A percentile compares a stretch with the other conserved stretches of the same genome.
Evolutionary conservation across 2,113 vertebrate species (phyloP).

Genomic region (Orientallactaga bullata): DNA sequence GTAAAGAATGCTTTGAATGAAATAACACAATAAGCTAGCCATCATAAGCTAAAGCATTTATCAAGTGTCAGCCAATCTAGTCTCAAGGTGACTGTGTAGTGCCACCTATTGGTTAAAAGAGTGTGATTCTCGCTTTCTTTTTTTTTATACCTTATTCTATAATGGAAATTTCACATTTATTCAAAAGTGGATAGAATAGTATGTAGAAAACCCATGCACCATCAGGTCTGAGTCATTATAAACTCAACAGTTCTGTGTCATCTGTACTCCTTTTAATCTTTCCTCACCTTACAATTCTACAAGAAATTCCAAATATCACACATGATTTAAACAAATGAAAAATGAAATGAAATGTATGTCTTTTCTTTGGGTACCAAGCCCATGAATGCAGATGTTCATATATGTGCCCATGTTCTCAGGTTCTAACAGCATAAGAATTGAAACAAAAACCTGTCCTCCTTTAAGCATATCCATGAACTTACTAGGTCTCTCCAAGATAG

Average conservation of each 20-base stretch:
- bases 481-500: not conserved
- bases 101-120: slow-evolving; percentile 75
- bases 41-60: not conserved
- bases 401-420: not conserved
- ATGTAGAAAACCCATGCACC: not conserved
- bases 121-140: not conserved
- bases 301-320: not conserved
- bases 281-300: not conserved
- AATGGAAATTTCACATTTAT: slow-evolving; percentile 26
- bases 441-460: not conserved
- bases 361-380: not conserved
- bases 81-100: slow-evolving; percentile 50
- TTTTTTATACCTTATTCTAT: slow-evolving; percentile 15
- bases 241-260: not conserved
- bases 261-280: not conserved
- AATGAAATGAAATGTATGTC: too few species aligned
- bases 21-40: not conserved
- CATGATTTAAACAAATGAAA: not conserved
- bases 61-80: not conserved
- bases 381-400: not conserved
- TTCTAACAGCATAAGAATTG: not conserved
- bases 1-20: not conserved
- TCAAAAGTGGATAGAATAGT: not conserved
- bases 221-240: not conserved
- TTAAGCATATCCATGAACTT: not conserved